Evolutionary conservation across 2,797 vertebrate species (phyloP).

Genomic region (Gobionotothen gibberifrons): DNA sequence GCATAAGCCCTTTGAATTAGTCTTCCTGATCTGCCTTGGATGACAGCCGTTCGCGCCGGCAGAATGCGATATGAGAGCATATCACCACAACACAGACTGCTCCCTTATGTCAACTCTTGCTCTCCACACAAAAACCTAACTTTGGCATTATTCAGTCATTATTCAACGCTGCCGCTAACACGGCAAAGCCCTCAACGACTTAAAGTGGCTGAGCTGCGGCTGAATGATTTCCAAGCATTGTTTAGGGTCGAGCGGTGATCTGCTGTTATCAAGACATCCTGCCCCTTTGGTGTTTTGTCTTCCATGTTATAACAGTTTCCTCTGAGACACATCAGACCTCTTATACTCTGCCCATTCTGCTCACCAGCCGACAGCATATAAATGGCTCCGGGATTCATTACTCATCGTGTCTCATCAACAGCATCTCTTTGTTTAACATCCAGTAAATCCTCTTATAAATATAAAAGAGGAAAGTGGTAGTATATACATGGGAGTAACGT

Average conservation of each 20-base stretch:
- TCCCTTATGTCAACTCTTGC: constrained; percentile 63
- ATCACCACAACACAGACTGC: constrained; percentile 68
- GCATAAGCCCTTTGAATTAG: constrained; percentile 79
- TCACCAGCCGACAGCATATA: constrained; percentile 46
- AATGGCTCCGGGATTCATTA: constrained; percentile 67
- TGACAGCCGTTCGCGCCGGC: constrained; percentile 64
- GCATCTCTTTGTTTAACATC: constrained; percentile 48
- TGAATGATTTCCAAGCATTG: constrained; percentile 30
- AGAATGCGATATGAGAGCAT: constrained; percentile 69
- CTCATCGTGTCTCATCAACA: constrained; percentile 54
- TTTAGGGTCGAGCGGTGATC: constrained; percentile 37
- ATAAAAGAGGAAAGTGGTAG: constrained; percentile 23
- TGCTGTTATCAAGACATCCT: constrained; percentile 46
- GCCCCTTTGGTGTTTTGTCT: constrained; percentile 43
- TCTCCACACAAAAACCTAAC: constrained; percentile 40
- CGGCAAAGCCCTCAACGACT: constrained; percentile 21
- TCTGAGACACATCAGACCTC: constrained; percentile 44
- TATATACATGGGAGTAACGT: constrained; percentile 3
- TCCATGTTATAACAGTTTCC: constrained; percentile 46
- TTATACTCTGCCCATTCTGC: constrained; percentile 17
- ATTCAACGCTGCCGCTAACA: constrained; percentile 25
- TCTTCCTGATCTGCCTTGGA: constrained; percentile 75
- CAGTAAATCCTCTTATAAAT: constrained; percentile 40
- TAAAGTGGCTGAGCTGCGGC: background rate
- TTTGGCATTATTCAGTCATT: constrained; percentile 50